Conservation (phyloP, 2,888 invertebrate species). For the Drosophila prostipennis region DNA sequence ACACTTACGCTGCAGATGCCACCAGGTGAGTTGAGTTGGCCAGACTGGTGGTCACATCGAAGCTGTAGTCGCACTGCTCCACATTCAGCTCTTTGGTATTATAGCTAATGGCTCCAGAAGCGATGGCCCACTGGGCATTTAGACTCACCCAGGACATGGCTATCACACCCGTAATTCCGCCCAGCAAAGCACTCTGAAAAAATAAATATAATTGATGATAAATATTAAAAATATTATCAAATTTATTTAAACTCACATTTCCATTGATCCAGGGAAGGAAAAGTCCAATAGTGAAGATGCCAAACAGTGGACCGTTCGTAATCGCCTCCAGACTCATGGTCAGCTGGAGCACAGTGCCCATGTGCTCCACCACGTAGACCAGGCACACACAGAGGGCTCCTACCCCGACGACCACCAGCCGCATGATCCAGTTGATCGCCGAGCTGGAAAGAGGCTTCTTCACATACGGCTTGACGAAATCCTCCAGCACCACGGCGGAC, state of each 20-base stretch:
- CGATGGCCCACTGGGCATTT: slow-evolving; percentile 87
- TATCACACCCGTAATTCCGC: slow-evolving; percentile 86
- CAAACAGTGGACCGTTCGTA: slow-evolving; percentile 89
- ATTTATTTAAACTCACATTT: slow-evolving; percentile 84
- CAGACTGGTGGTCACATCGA: slow-evolving; percentile 82
- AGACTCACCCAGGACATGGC: slow-evolving; percentile 87
- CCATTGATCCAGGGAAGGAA: slow-evolving; percentile 89
- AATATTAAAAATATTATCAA: too few species aligned
- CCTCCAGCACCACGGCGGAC: slow-evolving; percentile 90
- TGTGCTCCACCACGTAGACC: slow-evolving; percentile 90
- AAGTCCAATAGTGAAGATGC: slow-evolving; percentile 88
- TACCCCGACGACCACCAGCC: slow-evolving; percentile 88
- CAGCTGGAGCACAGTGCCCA: slow-evolving; percentile 89
- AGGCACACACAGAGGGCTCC: slow-evolving; percentile 88
- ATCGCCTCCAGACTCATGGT: slow-evolving; percentile 89
- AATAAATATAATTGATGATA: too few species aligned
- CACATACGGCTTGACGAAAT: slow-evolving; percentile 88
- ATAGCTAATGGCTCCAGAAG: slow-evolving; percentile 87
- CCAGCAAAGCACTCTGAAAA: slow-evolving; percentile 86
- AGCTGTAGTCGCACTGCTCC: slow-evolving; percentile 88
- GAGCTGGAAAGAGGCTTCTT: slow-evolving; percentile 85
- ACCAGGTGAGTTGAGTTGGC: slow-evolving; percentile 45
- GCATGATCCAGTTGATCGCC: slow-evolving; percentile 87
- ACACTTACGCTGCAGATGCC: slow-evolving; percentile 67
- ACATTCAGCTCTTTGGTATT: slow-evolving; percentile 88